Conservation (phyloP, 2,888 invertebrate genomes). For the Aradus depressus region DNA sequence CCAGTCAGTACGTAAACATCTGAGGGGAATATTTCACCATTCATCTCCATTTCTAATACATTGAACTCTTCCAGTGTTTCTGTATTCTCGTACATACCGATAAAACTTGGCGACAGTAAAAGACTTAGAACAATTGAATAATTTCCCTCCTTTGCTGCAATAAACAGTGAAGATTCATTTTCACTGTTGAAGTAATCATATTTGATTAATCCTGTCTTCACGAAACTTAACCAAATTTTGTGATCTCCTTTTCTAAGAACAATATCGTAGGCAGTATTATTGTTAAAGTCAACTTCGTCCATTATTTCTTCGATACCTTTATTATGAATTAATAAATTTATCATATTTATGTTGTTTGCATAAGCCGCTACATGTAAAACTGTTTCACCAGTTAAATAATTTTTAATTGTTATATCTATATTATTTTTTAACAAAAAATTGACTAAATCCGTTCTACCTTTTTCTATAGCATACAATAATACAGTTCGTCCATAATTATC, state of each 20-base stretch:
- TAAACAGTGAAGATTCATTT: background rate
- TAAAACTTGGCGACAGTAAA: background rate
- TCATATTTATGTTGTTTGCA: background rate
- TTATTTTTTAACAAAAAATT: no score
- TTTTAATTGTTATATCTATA: no score
- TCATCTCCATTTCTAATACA: background rate
- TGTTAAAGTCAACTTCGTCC: background rate
- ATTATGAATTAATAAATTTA: background rate
- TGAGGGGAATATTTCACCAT: background rate
- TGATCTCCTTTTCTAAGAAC: background rate
- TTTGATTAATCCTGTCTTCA: no score
- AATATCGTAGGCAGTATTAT: background rate
- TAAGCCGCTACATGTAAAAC: no score
- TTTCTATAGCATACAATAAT: no score
- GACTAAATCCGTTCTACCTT: no score
- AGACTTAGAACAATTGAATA: background rate
- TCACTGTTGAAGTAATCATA: no score
- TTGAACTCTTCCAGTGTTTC: background rate
- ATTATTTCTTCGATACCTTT: background rate
- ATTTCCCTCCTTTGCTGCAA: conserved; percentile 2
- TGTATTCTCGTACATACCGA: no score
- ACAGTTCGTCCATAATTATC: no score
- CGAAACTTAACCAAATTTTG: no score
- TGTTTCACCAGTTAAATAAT: no score
- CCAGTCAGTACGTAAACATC: conserved; percentile 8